Base-by-base conservation (phyloP, 2,888 invertebrate genomes). In the Nemapogon koenigi region DNA sequence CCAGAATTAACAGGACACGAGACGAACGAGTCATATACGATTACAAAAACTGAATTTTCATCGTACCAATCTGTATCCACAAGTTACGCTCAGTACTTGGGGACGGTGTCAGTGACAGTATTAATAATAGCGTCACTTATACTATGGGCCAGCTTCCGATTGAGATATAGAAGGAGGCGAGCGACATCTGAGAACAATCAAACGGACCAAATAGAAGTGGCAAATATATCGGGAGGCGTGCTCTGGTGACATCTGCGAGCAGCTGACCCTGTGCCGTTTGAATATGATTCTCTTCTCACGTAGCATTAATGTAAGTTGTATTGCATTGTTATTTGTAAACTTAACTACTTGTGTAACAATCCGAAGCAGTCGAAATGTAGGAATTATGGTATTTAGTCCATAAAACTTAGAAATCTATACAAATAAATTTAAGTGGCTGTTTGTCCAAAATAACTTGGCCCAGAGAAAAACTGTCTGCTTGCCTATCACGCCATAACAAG, bases 201-300 rank as follows among this genome's bases (percentile, higher is more conserved):
- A 19, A 67, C 63, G 47, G 73, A 78, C 53, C 76, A 79, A 56
- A 79, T 87, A 72, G 87, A 87, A 62, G 86, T 86, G 59, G 69
- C 79, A 38, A 79, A 76, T 62, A 80, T 80, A 52, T 84, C 85
- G 40, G 83, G 86, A 36, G 81, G 84, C 32, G 87, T 88, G 52
- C 73, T 87, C 43, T 88, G 88, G 88, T 87, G 87, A 88, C 85
- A 83, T 57, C 62, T 83, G 58, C 73, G 81, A 51, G 79, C 79
- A 66, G 71, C 76, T 68, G 78, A 75, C 65, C 71, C 76, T 27
- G 79, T 76, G 52, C 82, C 83, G 66, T 83, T 71, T 69, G 81
- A 71, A 69, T 83, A 81, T 59, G 80, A 80, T 58, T 79, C 80
- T 52, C 76, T 81, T 55, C 62, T 81, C 52, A 79, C 80, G 75